Base-by-base conservation (phyloP, 2,797 vertebrate genomes). In the Danio jaintianensis region DNA sequence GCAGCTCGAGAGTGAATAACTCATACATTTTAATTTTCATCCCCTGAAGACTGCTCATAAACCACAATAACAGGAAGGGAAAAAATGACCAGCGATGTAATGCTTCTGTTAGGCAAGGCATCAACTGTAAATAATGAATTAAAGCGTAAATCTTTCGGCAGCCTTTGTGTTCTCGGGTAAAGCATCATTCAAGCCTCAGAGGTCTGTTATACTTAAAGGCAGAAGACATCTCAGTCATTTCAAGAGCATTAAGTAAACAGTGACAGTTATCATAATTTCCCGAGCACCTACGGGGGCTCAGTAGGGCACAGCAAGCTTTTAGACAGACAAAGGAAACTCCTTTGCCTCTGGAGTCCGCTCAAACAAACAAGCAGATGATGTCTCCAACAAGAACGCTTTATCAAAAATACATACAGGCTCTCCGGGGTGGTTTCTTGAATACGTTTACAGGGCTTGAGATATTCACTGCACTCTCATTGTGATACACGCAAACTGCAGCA, bases 191-290 rank as follows among this genome's bases (percentile, higher is more conserved):
- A 29, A 67, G 63, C 63, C 36, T 52, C 18, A 13, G 68, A 79
- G 67, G 15, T 79, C 55, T 52, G 69, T 69, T 78, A 53, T 42
- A 38, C 58, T 29, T 72, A 38, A 76, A 43, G 22, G 36, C n/a
- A 76, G 29, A 68, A 42, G 68, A 81, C 20, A n/a, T 69, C 63
- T 74, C 43, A 76, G 48, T 77, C 40, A 75, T 70, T 16, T 78
- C 10, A 66, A 69, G 15, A 78, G 75, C 74, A 80, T 58, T 59
- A 80, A 77, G 40, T 45, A 72, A 79, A 63, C 78, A 18, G 68
- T 16, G 11, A 78, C 68, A 77, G 47, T 70, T 80, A 78, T 78
- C 55, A 80, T 78, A 16, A 79, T 74, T 82, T 82, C 11, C 68
- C 47, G 68, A 53, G 63, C 73, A 77, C 67, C 67, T 69, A 16